Percentiles rank a stretch among this genome's conserved stretches.
Evolutionary conservation across 92 coral and sea anemone species (phyloP).

Genomic region (Porites evermanni): DNA sequence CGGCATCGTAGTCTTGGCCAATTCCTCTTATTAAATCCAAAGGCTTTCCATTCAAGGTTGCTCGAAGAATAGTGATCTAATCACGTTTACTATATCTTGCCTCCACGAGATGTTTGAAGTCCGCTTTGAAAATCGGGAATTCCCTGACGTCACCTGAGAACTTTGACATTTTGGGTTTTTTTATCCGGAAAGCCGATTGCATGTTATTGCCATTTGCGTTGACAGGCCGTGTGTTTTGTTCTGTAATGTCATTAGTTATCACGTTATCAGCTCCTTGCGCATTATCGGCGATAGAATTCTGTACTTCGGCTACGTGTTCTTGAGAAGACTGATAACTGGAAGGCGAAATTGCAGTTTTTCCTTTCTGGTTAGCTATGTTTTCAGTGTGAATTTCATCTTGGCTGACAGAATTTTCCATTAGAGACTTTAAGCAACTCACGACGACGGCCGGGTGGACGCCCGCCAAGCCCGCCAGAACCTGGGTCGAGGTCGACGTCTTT

Average conservation of each 20-base stretch:
- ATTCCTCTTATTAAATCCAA: conserved; percentile 71
- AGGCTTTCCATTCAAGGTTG: conserved; percentile 66
- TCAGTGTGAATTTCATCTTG: not conserved
- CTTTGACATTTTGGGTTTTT: conserved; percentile 67
- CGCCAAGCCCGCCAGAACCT: too few species aligned
- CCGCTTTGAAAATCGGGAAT: conserved; percentile 56
- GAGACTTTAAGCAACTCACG: too few species aligned
- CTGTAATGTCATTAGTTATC: not conserved
- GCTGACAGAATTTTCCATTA: not conserved
- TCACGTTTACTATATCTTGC: conserved; percentile 56
- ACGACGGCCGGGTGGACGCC: too few species aligned
- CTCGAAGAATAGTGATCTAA: conserved; percentile 65
- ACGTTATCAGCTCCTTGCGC: conserved; percentile 51
- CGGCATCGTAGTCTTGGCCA: conserved; percentile 71
- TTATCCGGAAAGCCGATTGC: conserved; percentile 45
- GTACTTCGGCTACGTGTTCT: not conserved
- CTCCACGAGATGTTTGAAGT: conserved; percentile 75
- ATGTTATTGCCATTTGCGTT: not conserved
- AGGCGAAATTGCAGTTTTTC: conserved; percentile 13
- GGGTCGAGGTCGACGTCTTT: too few species aligned
- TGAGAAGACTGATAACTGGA: conserved; percentile 18
- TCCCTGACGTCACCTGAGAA: conserved; percentile 75
- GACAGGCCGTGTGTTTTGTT: not conserved
- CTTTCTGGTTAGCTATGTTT: conserved; percentile 1
- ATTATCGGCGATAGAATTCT: conserved; percentile 15